phyloP scores from a whole-genome alignment of 2,888 invertebrate species.

The Hypolimnas misippus region DNA sequence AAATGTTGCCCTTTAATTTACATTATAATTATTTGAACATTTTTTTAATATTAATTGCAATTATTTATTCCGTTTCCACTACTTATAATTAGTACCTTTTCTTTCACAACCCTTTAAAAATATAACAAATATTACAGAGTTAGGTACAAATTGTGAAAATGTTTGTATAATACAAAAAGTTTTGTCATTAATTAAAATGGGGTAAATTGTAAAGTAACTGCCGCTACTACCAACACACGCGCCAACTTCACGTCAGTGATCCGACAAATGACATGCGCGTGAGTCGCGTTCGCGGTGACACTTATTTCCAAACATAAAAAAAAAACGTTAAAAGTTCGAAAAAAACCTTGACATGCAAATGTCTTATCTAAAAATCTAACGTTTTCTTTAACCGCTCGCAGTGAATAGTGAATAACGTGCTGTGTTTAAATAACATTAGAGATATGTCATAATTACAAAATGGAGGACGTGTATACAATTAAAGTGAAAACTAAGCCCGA shows the following conservation, averaged over 20 bases:
- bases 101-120: too few species aligned
- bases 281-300: conserved; percentile 40
- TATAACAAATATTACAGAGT: too few species aligned
- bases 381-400: conserved; percentile 16
- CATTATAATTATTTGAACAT: too few species aligned
- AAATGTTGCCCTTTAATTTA: too few species aligned
- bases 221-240: conserved; percentile 23
- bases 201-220: background rate
- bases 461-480: conserved; percentile 88
- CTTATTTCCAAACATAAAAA: conserved; percentile 28
- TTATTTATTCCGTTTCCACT: too few species aligned
- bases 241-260: conserved; percentile 50
- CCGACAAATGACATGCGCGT: conserved; percentile 45
- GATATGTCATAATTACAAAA: conserved; percentile 60
- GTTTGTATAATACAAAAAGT: too few species aligned
- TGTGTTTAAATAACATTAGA: conserved; percentile 22
- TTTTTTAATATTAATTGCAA: too few species aligned
- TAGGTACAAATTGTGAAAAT: too few species aligned
- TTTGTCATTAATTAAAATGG: too few species aligned
- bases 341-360: conserved; percentile 40
- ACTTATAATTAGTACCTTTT: too few species aligned
- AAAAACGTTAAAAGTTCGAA: conserved; percentile 45
- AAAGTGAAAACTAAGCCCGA: conserved; percentile 86
- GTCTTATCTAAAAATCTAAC: conserved; percentile 28
- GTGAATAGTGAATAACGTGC: conserved; percentile 13